Base-by-base conservation (phyloP, 1,140 invertebrate genomes). In the Lanistes nyassanus region DNA sequence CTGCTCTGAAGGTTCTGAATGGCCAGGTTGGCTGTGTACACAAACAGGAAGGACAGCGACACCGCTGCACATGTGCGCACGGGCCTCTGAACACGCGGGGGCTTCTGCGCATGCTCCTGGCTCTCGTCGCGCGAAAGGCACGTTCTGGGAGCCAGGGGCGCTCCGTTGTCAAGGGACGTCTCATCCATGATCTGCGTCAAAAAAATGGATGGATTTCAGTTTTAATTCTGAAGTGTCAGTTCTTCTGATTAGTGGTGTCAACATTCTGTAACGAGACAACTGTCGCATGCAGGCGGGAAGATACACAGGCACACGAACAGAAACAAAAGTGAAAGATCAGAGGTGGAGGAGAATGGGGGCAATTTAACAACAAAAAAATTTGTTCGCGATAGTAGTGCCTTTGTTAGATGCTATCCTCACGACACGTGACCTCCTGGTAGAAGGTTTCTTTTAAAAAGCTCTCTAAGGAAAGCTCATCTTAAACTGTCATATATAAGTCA, bases 1-100 rank as follows among this genome's bases (percentile, higher is more conserved):
- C 86, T 87, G 71, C 85, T 87, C 77, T 87, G 86, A 9, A 87
- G 80, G 69, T 85, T 86, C 64, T 84, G 82, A 53, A 86, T 78
- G 13, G 84, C 79, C 3, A 83, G 65, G 74, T 84, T 86, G 31
- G 86, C 77, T 13, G 82, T 84, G 76, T 83, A 86, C 1, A 84
- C 79, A n/a, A 79, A 69, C 2, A 76, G 70, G 73, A 84, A 82
- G 19, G 78, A 69, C 29, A 78, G n/a, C 1, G 81, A 83, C 7
- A 85, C 62, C 13, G 82, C 81, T 65, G 73, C 65, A 71, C 66
- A 81, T 53, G 58, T 81, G 71, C 55, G 76, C 34, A 80, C 74
- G 26, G 65, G 80, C 36, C 29, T 74, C n/a, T 37, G 58, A 65
- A 68, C 67, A 7, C 37, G 39, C 37, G 51, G 16, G 6, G 39